Evolutionary conservation across 1,140 invertebrate species (phyloP).

Genomic region (Yoshiicerus persimilis): DNA sequence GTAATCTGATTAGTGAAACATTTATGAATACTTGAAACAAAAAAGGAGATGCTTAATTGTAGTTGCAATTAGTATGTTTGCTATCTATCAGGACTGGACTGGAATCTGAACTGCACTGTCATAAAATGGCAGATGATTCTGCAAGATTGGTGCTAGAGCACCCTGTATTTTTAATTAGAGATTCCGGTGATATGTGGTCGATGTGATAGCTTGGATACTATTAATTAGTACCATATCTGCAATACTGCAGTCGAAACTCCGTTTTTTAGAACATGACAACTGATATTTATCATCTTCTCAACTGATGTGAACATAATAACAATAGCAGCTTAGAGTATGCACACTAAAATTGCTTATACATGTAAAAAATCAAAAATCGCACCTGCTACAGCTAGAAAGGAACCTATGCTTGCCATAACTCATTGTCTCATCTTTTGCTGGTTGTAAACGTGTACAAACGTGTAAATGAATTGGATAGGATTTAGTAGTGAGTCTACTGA

Average conservation of each 20-base stretch:
- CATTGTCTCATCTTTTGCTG: not conserved
- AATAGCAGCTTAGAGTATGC: too few relatives aligned
- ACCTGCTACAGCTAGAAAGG: too few relatives aligned
- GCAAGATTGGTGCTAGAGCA: not conserved
- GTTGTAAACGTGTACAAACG: not conserved
- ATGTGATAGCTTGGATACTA: not conserved
- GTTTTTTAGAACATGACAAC: not conserved
- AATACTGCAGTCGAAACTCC: not conserved
- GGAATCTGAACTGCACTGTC: not conserved
- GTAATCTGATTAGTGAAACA: too few relatives aligned
- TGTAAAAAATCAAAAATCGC: too few relatives aligned
- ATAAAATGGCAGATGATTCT: too few relatives aligned
- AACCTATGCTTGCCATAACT: too few relatives aligned
- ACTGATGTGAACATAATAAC: too few relatives aligned
- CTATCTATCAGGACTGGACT: not conserved
- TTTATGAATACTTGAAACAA: too few relatives aligned
- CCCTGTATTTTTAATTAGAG: not conserved
- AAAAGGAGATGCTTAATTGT: too few relatives aligned
- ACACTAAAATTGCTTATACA: too few relatives aligned
- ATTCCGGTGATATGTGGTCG: too few relatives aligned
- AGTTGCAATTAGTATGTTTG: too few relatives aligned
- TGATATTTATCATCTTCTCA: not conserved
- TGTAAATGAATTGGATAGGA: not conserved
- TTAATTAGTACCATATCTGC: not conserved
- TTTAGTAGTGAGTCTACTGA: not conserved